Evolutionary conservation across 2,888 invertebrate species (phyloP).

Genomic region (Drosophila basisetae): DNA sequence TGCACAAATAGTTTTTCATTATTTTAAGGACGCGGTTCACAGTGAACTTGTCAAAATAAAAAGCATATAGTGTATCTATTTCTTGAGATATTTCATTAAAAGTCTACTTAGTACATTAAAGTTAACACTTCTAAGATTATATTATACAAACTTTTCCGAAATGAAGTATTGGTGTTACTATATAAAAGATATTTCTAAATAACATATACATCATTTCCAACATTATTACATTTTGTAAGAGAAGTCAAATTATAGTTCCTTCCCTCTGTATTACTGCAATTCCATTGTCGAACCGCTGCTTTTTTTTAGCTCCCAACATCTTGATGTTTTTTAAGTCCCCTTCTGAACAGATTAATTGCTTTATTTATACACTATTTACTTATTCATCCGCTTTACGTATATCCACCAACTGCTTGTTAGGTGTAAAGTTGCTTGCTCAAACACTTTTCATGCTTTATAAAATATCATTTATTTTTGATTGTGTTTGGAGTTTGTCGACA

Average conservation of each 20-base stretch:
- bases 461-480: slow-evolving; percentile 41
- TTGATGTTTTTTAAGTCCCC: slow-evolving; percentile 1
- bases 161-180: not conserved
- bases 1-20: slow-evolving; percentile 6
- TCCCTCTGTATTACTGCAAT: not conserved
- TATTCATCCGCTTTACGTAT: slow-evolving; percentile 1
- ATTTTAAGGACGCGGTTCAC: slow-evolving; percentile 2
- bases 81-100: slow-evolving; percentile 2
- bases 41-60: slow-evolving; percentile 2
- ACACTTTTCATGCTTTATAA: slow-evolving; percentile 44
- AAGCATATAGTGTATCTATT: slow-evolving; percentile 14
- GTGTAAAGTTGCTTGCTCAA: slow-evolving; percentile 68
- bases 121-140: not conserved
- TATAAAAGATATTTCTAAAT: not conserved
- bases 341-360: not conserved
- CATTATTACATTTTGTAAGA: not conserved
- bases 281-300: not conserved
- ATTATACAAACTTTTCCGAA: not conserved
- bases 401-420: slow-evolving; percentile 67
- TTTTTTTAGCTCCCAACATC: not conserved
- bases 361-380: not conserved
- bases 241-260: not conserved
- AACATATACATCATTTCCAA: not conserved
- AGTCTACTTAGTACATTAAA: not conserved
- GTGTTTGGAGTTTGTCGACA: slow-evolving; percentile 33